phyloP scores from a whole-genome alignment of 2,888 invertebrate species.

The Pollenia amentaria region DNA sequence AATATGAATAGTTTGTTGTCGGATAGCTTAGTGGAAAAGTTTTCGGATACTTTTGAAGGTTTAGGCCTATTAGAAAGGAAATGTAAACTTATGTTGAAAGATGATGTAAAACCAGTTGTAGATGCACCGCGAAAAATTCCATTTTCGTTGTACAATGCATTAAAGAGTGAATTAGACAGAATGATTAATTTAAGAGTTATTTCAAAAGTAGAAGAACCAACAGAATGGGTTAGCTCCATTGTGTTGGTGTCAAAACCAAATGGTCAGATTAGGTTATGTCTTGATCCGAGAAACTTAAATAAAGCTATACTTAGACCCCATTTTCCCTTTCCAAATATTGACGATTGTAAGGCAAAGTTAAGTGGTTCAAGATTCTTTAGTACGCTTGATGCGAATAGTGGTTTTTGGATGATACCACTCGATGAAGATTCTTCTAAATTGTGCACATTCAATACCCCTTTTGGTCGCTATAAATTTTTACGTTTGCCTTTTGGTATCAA shows the following conservation, averaged over 20 bases:
- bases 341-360: slow-evolving; percentile 6
- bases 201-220: no score
- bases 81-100: slow-evolving; percentile 19
- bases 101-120: slow-evolving; percentile 6
- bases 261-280: neutral
- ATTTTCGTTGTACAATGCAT: slow-evolving; percentile 25
- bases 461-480: slow-evolving; percentile 72
- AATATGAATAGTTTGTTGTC: neutral
- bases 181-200: neutral
- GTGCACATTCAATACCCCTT: slow-evolving; percentile 75
- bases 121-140: slow-evolving; percentile 41
- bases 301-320: neutral
- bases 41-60: slow-evolving; percentile 18
- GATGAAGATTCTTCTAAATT: slow-evolving; percentile 73
- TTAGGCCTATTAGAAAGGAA: slow-evolving; percentile 8
- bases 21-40: neutral
- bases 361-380: neutral
- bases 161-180: slow-evolving; percentile 38
- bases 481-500: slow-evolving; percentile 67
- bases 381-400: slow-evolving; percentile 25
- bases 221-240: no score
- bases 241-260: no score
- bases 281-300: slow-evolving; percentile 23
- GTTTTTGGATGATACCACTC: slow-evolving; percentile 74
- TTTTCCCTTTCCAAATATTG: slow-evolving; percentile 8